These are phyloP conservation scores for Apeltes quadracus DNA, from an alignment of 2,113 vertebrate genomes.

Conservation along the genomic window DNA sequence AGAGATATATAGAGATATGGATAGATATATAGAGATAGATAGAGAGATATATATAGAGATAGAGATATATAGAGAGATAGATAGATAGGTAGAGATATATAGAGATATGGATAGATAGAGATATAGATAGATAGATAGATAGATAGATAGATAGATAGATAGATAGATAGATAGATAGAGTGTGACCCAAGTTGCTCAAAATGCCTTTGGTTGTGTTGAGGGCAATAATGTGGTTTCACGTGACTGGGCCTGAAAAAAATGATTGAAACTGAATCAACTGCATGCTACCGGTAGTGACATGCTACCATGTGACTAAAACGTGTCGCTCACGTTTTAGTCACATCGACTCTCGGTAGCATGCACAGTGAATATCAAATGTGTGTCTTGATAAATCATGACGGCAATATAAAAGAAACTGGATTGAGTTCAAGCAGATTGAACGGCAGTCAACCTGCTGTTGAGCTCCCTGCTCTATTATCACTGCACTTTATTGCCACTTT, in stretches of 20 bases:
- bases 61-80: too few species aligned
- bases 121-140: too few species aligned
- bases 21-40: too few species aligned
- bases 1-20: too few species aligned
- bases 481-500: conserved; percentile 22
- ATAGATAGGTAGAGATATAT: too few species aligned
- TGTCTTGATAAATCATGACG: conserved; percentile 29
- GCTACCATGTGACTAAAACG: too few species aligned
- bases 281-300: too few species aligned
- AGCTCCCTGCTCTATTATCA: conserved; percentile 27
- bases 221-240: background rate
- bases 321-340: conserved; percentile 19
- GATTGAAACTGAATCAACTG: conserved; percentile 1
- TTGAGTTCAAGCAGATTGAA: conserved; percentile 7
- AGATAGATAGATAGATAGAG: too few species aligned
- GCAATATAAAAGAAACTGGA: conserved; percentile 21
- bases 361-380: conserved; percentile 30
- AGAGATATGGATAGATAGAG: too few species aligned
- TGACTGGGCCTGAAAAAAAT: background rate
- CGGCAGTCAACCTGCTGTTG: conserved; percentile 19
- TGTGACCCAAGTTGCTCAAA: too few species aligned
- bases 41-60: too few species aligned
- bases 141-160: too few species aligned
- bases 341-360: conserved; percentile 7
- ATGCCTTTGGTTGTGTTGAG: background rate